Percentiles rank a stretch among this genome's conserved stretches.
phyloP scores from a whole-genome alignment of 1,140 invertebrate species.

The Dysdera silvatica region DNA sequence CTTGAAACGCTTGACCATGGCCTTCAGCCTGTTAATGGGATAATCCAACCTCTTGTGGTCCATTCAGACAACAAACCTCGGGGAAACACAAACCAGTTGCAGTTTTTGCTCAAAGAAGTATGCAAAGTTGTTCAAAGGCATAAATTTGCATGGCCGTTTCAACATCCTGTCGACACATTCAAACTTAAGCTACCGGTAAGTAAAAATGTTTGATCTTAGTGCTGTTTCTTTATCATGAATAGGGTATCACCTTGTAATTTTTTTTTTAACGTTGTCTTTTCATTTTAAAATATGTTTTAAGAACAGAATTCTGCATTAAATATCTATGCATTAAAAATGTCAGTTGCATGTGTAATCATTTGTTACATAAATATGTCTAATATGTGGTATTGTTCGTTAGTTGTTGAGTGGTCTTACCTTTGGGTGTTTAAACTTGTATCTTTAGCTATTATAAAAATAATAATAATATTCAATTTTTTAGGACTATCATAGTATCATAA shows the following conservation, averaged over 20 bases:
- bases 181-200: constrained; percentile 81
- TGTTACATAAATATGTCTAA: background rate
- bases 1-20: constrained; percentile 37
- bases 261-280: background rate
- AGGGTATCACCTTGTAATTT: background rate
- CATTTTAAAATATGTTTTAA: background rate
- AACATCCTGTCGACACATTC: constrained; percentile 89
- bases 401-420: background rate
- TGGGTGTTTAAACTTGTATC: background rate
- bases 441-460: background rate
- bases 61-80: constrained; percentile 50
- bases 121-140: constrained; percentile 95
- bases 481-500: constrained; percentile 94
- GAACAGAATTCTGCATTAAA: background rate
- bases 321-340: background rate
- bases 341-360: background rate
- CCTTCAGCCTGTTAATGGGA: constrained; percentile 18
- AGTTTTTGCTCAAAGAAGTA: constrained; percentile 87
- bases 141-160: constrained; percentile 96
- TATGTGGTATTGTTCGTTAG: background rate
- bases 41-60: constrained; percentile 21
- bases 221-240: background rate
- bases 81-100: constrained; percentile 80
- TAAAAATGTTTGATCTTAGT: background rate
- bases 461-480: background rate